Base-by-base conservation (phyloP, 2,113 vertebrate genomes). In the Pao palembangensis region DNA sequence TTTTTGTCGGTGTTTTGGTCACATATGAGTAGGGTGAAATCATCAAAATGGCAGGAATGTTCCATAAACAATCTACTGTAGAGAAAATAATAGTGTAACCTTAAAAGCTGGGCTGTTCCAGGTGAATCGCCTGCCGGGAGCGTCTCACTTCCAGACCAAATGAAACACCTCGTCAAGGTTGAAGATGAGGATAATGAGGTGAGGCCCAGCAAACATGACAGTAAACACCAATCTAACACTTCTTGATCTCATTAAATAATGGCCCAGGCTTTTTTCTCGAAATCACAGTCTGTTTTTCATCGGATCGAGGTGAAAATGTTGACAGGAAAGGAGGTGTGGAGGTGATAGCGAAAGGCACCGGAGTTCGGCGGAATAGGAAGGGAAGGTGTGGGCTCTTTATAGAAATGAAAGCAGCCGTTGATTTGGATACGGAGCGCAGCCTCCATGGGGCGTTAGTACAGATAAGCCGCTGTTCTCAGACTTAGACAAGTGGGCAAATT, bases 401-500 rank as follows among this genome's bases (percentile, higher is more conserved):
- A 38, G 8, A 12, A 38, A 38, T 38, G 34, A 12, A 38, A 38
- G 11, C 34, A 11, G 70, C 56, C 60, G 63, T 75, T 72, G 56
- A 88, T 87, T 79, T 79, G 75, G 86, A 89, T 84, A 67, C 81
- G n/a, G n/a, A 20, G 65, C 62, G 11, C 41, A 25, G 73, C 67
- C 61, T 74, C 61, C 14, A 70, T 61, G 78, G 67, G 64, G 71
- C 63, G 75, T 82, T 82, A 82, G 81, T 58, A 71, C 64, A 82
- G 85, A 89, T 86, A 86, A 89, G 81, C 69, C 63, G 62, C 64
- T 54, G 58, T 71, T 76, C 81, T 83, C 76, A 72, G 81, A 73
- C 76, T 72, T 76, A 83, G 80, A 88, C 85, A 87, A 86, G 77
- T 61, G 74, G 74, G 73, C 74, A 87, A 89, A 89, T 85, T 87